A percentile compares a stretch with the other conserved stretches of the same genome.
Conservation (phyloP, 2,113 vertebrate genomes). For the Oreochromis spilurus region DNA sequence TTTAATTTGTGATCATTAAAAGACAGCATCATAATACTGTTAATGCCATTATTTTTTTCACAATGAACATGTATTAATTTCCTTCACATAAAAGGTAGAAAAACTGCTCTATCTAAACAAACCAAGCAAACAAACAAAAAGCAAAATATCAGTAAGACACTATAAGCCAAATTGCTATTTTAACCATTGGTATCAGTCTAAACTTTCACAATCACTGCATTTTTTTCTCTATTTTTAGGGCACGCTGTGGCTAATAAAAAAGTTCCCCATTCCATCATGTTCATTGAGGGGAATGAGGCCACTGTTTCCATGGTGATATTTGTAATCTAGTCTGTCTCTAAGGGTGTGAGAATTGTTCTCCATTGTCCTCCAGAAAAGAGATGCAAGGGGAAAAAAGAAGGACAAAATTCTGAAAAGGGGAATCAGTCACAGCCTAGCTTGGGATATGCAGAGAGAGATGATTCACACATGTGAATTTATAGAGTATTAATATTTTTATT, state of each 20-base stretch:
- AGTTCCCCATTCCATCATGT: slow-evolving; percentile 14
- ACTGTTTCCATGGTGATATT: slow-evolving; percentile 39
- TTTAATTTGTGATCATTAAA: not conserved
- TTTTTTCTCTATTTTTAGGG: not conserved
- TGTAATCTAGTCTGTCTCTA: slow-evolving; percentile 46
- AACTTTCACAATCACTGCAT: not conserved
- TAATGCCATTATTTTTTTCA: not conserved
- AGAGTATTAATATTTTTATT: rapidly evolving
- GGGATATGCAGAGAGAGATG: not conserved
- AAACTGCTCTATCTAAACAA: not conserved
- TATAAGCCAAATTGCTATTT: not conserved
- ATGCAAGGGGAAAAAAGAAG: not conserved
- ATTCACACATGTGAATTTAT: not conserved
- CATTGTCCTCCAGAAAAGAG: slow-evolving; percentile 8
- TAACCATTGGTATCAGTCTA: not conserved
- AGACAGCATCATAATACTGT: not conserved
- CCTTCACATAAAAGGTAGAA: not conserved
- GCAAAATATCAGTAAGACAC: not conserved
- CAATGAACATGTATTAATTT: not conserved
- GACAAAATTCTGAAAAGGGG: not conserved
- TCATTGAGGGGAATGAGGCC: slow-evolving; percentile 23
- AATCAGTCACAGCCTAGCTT: not conserved
- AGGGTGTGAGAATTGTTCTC: slow-evolving; percentile 17
- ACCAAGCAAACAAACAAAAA: not conserved
- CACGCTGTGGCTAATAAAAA: not conserved